Percentiles rank a stretch among this genome's conserved stretches.
These are phyloP conservation scores for Erethizon dorsatum DNA, from an alignment of 2,797 vertebrate species.

Conservation along the genomic window DNA sequence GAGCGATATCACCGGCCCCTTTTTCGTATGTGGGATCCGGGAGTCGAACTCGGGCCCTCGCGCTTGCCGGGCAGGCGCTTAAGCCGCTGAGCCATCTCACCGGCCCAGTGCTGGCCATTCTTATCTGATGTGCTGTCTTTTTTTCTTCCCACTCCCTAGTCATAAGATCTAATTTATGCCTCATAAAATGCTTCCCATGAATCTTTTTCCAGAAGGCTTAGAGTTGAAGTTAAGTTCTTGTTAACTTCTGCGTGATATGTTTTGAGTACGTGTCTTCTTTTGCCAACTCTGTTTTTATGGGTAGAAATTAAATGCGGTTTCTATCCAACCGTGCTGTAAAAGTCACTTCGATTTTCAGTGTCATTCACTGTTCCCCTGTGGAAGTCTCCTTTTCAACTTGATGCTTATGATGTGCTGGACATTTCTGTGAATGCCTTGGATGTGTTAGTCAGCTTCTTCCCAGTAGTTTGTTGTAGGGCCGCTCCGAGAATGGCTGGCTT, in stretches of 20 bases:
- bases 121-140: slow-evolving; percentile 45
- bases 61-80: too few species aligned
- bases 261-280: slow-evolving; percentile 18
- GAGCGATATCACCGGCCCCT: too few species aligned
- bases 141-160: slow-evolving; percentile 55
- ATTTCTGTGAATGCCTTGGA: neutral
- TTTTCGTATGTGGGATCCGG: too few species aligned
- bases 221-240: neutral
- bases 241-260: neutral
- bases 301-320: slow-evolving; percentile 23
- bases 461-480: neutral
- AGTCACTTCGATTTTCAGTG: neutral
- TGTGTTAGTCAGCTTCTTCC: neutral
- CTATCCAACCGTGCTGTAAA: neutral
- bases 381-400: neutral
- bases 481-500: neutral
- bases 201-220: slow-evolving; percentile 23
- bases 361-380: neutral
- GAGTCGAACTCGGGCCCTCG: too few species aligned
- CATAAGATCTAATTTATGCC: slow-evolving; percentile 68
- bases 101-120: neutral
- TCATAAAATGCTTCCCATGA: slow-evolving; percentile 61
- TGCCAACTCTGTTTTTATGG: slow-evolving; percentile 37
- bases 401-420: neutral
- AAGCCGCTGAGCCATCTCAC: too few species aligned